Percentiles rank a stretch among this genome's conserved stretches.
Conservation (phyloP, 2,113 vertebrate genomes). For the Platichthys stellatus region DNA sequence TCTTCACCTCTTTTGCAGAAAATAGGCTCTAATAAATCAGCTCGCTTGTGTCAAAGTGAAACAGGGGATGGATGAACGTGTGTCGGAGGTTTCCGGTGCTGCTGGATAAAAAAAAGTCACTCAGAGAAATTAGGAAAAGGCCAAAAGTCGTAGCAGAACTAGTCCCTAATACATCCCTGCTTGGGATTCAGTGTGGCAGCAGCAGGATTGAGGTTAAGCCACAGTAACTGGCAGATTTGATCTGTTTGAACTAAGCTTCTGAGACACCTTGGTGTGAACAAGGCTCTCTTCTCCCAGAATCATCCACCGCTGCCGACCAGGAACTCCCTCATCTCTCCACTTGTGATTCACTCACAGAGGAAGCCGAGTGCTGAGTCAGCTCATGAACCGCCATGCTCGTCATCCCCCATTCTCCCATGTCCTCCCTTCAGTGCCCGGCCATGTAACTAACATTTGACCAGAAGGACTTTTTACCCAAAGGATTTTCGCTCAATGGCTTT, state of each 20-base stretch:
- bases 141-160: not conserved
- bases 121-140: not conserved
- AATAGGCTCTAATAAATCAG: not conserved
- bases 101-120: too few species aligned
- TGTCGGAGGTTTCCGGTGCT: too few species aligned
- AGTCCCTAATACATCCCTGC: constrained; percentile 1
- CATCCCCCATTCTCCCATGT: not conserved
- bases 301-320: not conserved
- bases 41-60: not conserved
- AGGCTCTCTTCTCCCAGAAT: constrained; percentile 10
- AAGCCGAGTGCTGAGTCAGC: not conserved
- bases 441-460: not conserved
- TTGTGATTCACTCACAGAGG: constrained; percentile 28
- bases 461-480: not conserved
- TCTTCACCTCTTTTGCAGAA: not conserved
- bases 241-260: constrained; percentile 47
- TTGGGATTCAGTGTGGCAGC: constrained; percentile 32
- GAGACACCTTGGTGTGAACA: constrained; percentile 38
- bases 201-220: constrained; percentile 48
- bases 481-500: too few species aligned
- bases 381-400: constrained; percentile 15
- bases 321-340: constrained; percentile 23
- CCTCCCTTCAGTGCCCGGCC: not conserved
- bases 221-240: constrained; percentile 27
- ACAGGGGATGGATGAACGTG: not conserved